These are phyloP conservation scores for Ypsolopha sequella DNA, from an alignment of 2,888 invertebrate species.

Conservation along the genomic window DNA sequence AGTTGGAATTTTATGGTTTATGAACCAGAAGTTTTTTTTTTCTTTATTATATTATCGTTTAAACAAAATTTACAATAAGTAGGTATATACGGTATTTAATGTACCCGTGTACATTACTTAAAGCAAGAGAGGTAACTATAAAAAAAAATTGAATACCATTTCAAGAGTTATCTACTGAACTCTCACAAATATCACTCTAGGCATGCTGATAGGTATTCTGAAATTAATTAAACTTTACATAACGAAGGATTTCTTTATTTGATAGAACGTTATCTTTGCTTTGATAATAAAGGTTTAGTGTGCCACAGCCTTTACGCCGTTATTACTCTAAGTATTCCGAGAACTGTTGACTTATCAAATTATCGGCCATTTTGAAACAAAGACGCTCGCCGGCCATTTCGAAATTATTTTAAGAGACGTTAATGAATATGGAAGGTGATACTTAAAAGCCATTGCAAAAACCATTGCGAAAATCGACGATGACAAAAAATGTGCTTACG, in stretches of 20 bases:
- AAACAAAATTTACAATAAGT: no score
- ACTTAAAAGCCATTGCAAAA: constrained; percentile 7
- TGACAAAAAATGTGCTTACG: neutral
- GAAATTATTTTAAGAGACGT: constrained; percentile 15
- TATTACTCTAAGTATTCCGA: constrained; percentile 7
- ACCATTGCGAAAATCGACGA: neutral
- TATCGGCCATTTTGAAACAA: constrained; percentile 27
- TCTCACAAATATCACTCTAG: no score
- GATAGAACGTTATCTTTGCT: no score
- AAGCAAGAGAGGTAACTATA: neutral
- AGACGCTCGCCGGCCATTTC: constrained; percentile 18
- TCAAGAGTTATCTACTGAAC: neutral
- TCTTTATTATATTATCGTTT: no score
- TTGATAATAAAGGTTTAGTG: neutral
- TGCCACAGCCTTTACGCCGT: constrained; percentile 4
- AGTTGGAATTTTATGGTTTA: no score
- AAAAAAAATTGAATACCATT: neutral
- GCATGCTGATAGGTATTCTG: no score
- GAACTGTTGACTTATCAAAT: constrained; percentile 17
- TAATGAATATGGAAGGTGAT: neutral
- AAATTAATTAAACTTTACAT: neutral
- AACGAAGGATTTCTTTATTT: no score
- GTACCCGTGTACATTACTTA: neutral
- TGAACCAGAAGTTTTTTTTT: no score
- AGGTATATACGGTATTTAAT: no score